phyloP scores from a whole-genome alignment of 1,140 invertebrate genomes.

The Homarus americanus region DNA sequence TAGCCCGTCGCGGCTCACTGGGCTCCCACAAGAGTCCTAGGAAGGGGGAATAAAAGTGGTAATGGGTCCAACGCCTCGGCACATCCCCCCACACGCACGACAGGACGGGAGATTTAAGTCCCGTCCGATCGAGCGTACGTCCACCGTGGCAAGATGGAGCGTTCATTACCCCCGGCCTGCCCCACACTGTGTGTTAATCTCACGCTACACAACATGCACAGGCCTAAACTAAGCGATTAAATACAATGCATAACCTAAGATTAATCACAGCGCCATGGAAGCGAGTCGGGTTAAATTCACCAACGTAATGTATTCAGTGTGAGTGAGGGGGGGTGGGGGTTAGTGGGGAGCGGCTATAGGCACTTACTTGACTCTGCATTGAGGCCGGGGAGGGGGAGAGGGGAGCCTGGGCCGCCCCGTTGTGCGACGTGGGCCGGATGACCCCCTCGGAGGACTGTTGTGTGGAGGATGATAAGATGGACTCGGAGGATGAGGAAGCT shows the following conservation, averaged over 20 bases:
- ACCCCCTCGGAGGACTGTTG: constrained; percentile 65
- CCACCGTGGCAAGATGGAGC: constrained; percentile 11
- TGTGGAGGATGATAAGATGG: constrained; percentile 65
- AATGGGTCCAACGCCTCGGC: neutral
- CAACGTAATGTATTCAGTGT: neutral
- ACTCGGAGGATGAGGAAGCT: constrained; percentile 73
- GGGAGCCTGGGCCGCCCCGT: constrained; percentile 45
- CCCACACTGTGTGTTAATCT: constrained; percentile 5
- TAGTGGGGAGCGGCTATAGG: too few species aligned
- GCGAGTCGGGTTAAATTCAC: neutral
- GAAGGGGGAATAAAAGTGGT: constrained; percentile 9
- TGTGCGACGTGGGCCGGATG: constrained; percentile 23
- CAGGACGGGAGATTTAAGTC: neutral
- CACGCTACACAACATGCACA: constrained; percentile 6
- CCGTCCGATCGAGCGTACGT: neutral
- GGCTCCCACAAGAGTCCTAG: constrained; percentile 64
- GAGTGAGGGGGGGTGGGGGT: too few species aligned
- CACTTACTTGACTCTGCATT: constrained; percentile 47
- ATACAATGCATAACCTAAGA: neutral
- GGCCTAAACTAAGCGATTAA: constrained; percentile 32
- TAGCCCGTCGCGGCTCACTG: constrained; percentile 61
- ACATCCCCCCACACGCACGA: constrained; percentile 23
- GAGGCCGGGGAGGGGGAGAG: constrained; percentile 53
- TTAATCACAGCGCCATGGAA: constrained; percentile 14
- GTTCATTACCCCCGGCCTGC: constrained; percentile 22